Conservation (phyloP, 2,888 invertebrate genomes). For the Nephrocerus scutellatus region DNA sequence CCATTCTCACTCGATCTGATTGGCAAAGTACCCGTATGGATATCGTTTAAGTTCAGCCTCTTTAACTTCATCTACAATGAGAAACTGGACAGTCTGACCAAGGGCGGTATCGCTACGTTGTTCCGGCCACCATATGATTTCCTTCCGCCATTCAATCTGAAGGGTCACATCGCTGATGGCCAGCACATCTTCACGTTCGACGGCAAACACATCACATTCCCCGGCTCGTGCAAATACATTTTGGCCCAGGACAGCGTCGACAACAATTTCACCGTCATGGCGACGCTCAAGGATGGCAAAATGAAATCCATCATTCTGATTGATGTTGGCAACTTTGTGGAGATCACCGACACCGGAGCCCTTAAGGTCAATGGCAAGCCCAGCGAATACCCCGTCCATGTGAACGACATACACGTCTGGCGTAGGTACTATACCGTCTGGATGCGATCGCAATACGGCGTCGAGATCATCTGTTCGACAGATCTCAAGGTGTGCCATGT, state of each 20-base stretch:
- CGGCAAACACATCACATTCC: constrained; percentile 70
- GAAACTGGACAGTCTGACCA: constrained; percentile 52
- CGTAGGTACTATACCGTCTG: constrained; percentile 53
- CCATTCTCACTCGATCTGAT: constrained; percentile 46
- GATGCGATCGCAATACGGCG: constrained; percentile 58
- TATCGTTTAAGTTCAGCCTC: constrained; percentile 55
- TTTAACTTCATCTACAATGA: constrained; percentile 55
- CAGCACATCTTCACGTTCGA: constrained; percentile 87
- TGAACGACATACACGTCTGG: constrained; percentile 58
- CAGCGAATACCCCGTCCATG: constrained; percentile 62
- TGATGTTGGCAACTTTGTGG: constrained; percentile 58
- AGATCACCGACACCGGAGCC: constrained; percentile 59
- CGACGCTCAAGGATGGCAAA: constrained; percentile 63
- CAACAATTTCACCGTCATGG: constrained; percentile 76
- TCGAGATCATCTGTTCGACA: constrained; percentile 55
- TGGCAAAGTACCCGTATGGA: constrained; percentile 52
- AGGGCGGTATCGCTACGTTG: constrained; percentile 28
- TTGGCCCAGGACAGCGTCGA: constrained; percentile 77
- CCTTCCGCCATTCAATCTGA: constrained; percentile 60
- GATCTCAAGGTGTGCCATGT: constrained; percentile 64
- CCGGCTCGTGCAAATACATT: constrained; percentile 77
- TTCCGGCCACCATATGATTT: constrained; percentile 56
- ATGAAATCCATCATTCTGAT: constrained; percentile 62
- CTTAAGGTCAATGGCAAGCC: constrained; percentile 60
- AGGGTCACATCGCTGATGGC: constrained; percentile 67